phyloP scores from a whole-genome alignment of 2,888 invertebrate genomes.

The Carterocephalus palaemon region DNA sequence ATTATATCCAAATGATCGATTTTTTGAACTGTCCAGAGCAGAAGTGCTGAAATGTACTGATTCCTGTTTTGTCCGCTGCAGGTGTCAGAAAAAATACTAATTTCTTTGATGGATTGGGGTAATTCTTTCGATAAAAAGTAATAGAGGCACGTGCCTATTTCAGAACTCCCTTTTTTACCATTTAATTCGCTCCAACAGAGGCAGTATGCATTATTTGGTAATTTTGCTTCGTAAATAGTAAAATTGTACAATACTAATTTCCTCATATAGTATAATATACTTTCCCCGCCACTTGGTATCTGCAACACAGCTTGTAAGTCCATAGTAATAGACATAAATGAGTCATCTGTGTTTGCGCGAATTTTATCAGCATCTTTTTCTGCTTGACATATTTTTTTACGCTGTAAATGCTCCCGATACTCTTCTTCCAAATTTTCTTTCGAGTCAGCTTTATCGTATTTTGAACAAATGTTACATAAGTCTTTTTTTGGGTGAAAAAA shows the following conservation, averaged over 20 bases:
- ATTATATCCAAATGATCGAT: conserved; percentile 2
- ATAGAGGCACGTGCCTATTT: conserved; percentile 1
- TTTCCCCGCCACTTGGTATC: neutral
- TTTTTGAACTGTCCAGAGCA: conserved; percentile 4
- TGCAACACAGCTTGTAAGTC: conserved; percentile 1
- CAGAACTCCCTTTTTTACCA: conserved; percentile 9
- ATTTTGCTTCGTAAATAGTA: neutral
- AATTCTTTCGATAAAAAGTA: too few relatives aligned
- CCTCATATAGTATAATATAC: conserved; percentile 2
- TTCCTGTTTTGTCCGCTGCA: conserved; percentile 12
- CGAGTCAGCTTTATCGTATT: neutral
- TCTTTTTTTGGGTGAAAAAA: conserved; percentile 5
- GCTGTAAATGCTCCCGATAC: neutral
- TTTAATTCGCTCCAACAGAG: conserved; percentile 5
- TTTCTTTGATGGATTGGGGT: too few relatives aligned
- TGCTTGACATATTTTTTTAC: neutral
- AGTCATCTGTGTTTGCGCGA: neutral
- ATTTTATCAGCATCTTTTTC: neutral
- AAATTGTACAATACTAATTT: neutral
- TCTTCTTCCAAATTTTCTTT: neutral
- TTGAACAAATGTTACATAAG: neutral
- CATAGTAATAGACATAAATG: neutral
- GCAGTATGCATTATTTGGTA: conserved; percentile 6
- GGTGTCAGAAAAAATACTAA: neutral
- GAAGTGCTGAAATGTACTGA: conserved; percentile 1